Evolutionary conservation across 2,888 invertebrate species (phyloP).

Genomic region (Geotrupes spiniger): DNA sequence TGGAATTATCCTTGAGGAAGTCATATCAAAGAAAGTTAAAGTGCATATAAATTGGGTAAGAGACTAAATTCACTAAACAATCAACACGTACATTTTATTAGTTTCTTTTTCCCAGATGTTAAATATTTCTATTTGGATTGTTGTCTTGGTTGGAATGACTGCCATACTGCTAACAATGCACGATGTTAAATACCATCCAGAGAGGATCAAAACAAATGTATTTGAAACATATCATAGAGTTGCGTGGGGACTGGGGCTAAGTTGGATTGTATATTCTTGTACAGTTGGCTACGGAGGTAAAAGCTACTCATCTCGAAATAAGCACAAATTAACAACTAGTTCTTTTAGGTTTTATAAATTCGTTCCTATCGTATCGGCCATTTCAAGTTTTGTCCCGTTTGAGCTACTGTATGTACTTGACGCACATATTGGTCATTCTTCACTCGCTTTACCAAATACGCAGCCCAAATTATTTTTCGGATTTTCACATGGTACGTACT

Average conservation of each 20-base stretch:
- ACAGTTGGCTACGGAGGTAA: conserved; percentile 28
- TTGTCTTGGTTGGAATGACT: conserved; percentile 18
- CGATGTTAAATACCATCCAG: conserved; percentile 12
- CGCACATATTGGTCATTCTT: conserved; percentile 49
- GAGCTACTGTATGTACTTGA: conserved; percentile 56
- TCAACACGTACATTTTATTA: neutral
- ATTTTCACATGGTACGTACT: conserved; percentile 36
- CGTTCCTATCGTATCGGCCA: conserved; percentile 46
- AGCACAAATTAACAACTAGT: no score
- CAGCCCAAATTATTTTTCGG: conserved; percentile 30
- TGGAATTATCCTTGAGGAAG: conserved; percentile 21
- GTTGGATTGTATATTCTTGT: conserved; percentile 32
- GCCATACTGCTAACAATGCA: conserved; percentile 16
- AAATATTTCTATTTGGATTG: conserved; percentile 16
- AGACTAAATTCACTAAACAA: no score
- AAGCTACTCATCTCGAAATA: neutral
- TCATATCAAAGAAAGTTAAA: conserved; percentile 13
- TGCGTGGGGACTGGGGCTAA: conserved; percentile 22
- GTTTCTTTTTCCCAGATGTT: conserved; percentile 10
- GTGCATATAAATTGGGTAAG: conserved; percentile 5
- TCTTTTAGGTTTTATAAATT: conserved; percentile 53
- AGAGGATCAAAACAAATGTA: conserved; percentile 16
- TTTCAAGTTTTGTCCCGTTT: conserved; percentile 56
- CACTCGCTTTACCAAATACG: conserved; percentile 29
- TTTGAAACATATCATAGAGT: conserved; percentile 20